Conservation (phyloP, 37 sponge, comb jelly and placozoan species). For the Aplysina aerophoba region DNA sequence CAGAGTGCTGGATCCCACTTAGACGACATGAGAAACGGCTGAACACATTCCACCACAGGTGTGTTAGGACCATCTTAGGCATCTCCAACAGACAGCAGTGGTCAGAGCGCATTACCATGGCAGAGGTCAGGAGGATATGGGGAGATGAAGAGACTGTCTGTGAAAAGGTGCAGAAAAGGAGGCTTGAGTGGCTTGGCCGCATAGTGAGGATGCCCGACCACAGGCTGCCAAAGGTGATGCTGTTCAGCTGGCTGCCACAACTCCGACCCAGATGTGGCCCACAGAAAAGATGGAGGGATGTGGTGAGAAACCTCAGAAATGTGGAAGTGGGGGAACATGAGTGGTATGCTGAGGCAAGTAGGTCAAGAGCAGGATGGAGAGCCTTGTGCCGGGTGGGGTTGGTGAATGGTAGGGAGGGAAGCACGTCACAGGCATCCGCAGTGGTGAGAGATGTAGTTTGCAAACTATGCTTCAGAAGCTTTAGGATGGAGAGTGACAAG, state of each 20-base stretch:
- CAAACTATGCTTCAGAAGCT: conserved; percentile 1
- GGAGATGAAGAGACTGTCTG: conserved; percentile 32
- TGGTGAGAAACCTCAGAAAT: conserved; percentile 6
- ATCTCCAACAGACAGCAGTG: conserved; percentile 41
- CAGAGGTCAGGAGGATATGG: conserved; percentile 42
- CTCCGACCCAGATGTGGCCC: conserved; percentile 28
- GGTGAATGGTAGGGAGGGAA: not conserved
- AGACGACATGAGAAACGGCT: conserved; percentile 18
- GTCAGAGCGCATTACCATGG: conserved; percentile 35
- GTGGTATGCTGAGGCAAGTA: conserved; percentile 19
- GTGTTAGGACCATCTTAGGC: conserved; percentile 39
- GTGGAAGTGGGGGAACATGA: conserved; percentile 8
- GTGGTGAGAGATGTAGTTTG: conserved; percentile 3
- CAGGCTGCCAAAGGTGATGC: conserved; percentile 32
- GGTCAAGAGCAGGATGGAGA: conserved; percentile 31
- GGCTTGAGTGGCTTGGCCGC: conserved; percentile 41
- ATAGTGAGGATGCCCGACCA: conserved; percentile 35
- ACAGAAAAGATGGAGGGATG: conserved; percentile 24
- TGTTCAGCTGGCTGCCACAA: too few relatives aligned
- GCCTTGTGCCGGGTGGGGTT: conserved; percentile 14
- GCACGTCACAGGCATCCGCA: not conserved
- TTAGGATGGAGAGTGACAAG: conserved; percentile 10
- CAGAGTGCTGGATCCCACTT: conserved; percentile 45
- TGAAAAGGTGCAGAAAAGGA: conserved; percentile 18
- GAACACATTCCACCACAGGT: conserved; percentile 55